Base-by-base conservation (phyloP, 2,888 invertebrate species). In the Lamellibrachia columna region DNA sequence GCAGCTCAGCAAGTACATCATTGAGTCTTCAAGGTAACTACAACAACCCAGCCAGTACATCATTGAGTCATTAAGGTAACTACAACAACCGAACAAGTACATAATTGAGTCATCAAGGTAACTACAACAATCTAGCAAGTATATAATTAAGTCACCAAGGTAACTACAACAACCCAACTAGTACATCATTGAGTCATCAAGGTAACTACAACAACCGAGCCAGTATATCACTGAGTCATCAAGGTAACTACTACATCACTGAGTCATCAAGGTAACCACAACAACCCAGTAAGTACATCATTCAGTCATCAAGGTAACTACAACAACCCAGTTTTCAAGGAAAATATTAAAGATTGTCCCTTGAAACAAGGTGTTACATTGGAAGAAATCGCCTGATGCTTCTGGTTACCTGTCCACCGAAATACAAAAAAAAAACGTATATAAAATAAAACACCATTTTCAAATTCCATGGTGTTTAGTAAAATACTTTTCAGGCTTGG, bases 271-370 rank as follows among this genome's bases (percentile, higher is more conserved):
- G 28, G 28, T 28, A 28, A 28, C 28, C 28, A 28, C 28, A 96
- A 75, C 98, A 98, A 52, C 97, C 97, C 92, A 99, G 97, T 93
- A 99, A 97, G 96, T 98, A 98, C 94, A 97, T 97, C 97, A 99
- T 98, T 0, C 98, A 95, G 60, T 96, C 96, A 11, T 95, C 95
- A 52, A 96, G 94, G 93, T 40, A 40, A 40, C 40, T 40, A 40
- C 40, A 96, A 75, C 98, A 98, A 52, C 97, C 97, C 92, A 99
- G 97, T 40, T 40, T 40, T 40, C 40, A 40, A 40, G 0, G 40
- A 40, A 40, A 40, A 40, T 40, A 1, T 40, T 0, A 40, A 40
- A 40, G 40, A 40, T 40, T 40, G 40, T 40, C 40, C 40, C 40
- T 40, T 40, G 40, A 40, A 40, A 40, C 40, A 40, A 40, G 40